phyloP scores from a whole-genome alignment of 2,113 vertebrate species.

The Tupaia tana region DNA sequence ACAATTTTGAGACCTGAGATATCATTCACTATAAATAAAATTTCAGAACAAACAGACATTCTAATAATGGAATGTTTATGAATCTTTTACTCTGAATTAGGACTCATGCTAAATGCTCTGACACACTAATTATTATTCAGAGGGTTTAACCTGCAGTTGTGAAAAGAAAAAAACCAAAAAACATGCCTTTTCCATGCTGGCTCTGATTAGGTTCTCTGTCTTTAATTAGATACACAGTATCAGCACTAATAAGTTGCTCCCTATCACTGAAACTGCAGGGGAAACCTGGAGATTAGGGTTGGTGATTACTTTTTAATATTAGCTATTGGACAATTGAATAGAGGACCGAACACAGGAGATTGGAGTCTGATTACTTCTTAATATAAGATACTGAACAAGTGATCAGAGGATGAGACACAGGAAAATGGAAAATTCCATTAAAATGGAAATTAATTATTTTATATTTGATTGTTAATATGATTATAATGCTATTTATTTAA shows the following conservation, averaged over 20 bases:
- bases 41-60: conserved; percentile 14
- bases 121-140: conserved; percentile 38
- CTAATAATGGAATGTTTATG: background rate
- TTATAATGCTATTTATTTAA: conserved; percentile 33
- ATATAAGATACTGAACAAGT: background rate
- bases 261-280: background rate
- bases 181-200: background rate
- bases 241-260: background rate
- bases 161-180: no score
- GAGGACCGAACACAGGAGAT: background rate
- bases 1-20: conserved; percentile 11
- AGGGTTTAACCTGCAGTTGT: background rate
- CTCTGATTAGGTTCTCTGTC: conserved; percentile 18
- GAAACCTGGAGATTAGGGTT: conserved; percentile 8
- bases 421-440: conserved; percentile 17
- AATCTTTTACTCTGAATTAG: conserved; percentile 15
- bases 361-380: conserved; percentile 26
- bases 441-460: conserved; percentile 5
- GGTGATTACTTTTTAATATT: conserved; percentile 47
- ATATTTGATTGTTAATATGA: background rate
- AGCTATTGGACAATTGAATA: conserved; percentile 52
- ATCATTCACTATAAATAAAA: conserved; percentile 50
- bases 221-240: conserved; percentile 34
- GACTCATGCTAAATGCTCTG: background rate
- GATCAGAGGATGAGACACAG: background rate